Evolutionary conservation across 2,113 vertebrate species (phyloP).

Genomic region (Bothrops jararaca): DNA sequence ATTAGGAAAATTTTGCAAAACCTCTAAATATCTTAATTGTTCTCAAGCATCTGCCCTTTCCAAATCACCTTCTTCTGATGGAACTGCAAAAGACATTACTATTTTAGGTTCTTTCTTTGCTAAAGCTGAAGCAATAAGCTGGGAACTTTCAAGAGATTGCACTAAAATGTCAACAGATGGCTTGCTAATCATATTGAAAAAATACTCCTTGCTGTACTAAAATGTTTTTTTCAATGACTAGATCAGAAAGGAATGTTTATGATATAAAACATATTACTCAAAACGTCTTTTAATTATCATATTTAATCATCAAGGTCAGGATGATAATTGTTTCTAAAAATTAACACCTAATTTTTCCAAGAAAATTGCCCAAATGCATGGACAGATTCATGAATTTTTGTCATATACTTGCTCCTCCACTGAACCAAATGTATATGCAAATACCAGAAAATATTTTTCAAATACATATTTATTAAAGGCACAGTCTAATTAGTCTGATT

Average conservation of each 20-base stretch:
- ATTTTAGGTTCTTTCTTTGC: constrained; percentile 77
- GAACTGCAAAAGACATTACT: constrained; percentile 79
- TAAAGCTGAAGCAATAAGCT: constrained; percentile 76
- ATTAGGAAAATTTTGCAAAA: constrained; percentile 55
- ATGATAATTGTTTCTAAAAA: constrained; percentile 79
- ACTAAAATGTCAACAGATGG: constrained; percentile 82
- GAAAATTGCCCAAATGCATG: constrained; percentile 59
- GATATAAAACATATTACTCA: constrained; percentile 80
- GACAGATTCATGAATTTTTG: constrained; percentile 58
- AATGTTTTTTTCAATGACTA: constrained; percentile 72
- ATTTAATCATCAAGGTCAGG: constrained; percentile 79
- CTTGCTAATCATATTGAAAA: constrained; percentile 81
- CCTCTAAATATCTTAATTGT: constrained; percentile 60
- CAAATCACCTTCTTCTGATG: constrained; percentile 75
- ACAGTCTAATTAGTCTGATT: constrained; percentile 64
- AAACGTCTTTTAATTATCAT: constrained; percentile 75
- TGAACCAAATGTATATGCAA: constrained; percentile 63
- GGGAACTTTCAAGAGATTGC: constrained; percentile 77
- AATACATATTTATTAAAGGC: constrained; percentile 66
- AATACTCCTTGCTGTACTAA: constrained; percentile 77
- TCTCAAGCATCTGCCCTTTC: constrained; percentile 70
- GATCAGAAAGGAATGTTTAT: constrained; percentile 77
- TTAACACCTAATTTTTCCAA: constrained; percentile 68
- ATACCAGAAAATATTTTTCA: constrained; percentile 62
- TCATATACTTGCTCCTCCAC: constrained; percentile 55